phyloP scores from a whole-genome alignment of 1,140 invertebrate genomes.

The Habropoda laboriosa region DNA sequence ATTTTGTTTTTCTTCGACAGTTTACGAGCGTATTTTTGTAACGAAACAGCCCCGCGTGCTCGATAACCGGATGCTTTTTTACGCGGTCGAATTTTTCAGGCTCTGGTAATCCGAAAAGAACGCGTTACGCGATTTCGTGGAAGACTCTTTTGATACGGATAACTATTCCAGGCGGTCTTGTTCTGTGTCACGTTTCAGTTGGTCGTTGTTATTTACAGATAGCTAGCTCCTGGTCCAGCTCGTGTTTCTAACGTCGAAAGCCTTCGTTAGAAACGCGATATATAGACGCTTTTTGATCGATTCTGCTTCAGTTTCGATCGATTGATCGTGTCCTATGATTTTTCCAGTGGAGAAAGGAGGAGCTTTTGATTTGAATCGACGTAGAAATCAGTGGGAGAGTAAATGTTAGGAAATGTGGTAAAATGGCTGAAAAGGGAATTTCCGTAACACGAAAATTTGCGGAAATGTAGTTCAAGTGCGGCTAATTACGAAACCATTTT shows the following conservation, averaged over 20 bases:
- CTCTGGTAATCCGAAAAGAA: conserved; percentile 4
- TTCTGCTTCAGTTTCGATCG: background rate
- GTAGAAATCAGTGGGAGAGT: too few species aligned
- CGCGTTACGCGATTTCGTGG: conserved; percentile 16
- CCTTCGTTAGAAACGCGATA: conserved; percentile 5
- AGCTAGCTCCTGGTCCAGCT: conserved; percentile 1
- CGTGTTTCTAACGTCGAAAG: conserved; percentile 35
- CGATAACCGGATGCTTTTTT: conserved; percentile 1
- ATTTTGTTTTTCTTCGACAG: conserved; percentile 29
- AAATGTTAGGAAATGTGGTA: too few species aligned
- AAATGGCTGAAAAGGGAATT: too few species aligned
- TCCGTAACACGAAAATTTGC: too few species aligned
- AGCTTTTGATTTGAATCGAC: too few species aligned
- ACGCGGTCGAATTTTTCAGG: background rate
- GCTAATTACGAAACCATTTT: too few species aligned
- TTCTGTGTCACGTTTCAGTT: conserved; percentile 20
- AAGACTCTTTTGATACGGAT: conserved; percentile 31
- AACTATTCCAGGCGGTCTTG: conserved; percentile 17
- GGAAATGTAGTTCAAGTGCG: too few species aligned
- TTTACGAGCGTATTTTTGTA: conserved; percentile 39
- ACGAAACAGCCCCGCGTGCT: background rate
- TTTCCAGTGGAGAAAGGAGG: too few species aligned
- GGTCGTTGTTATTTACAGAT: conserved; percentile 6
- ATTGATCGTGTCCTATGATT: background rate
- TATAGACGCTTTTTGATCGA: background rate